Evolutionary conservation across 2,113 vertebrate genomes (phyloP).

Genomic region (Genyomyrus donnyi): DNA sequence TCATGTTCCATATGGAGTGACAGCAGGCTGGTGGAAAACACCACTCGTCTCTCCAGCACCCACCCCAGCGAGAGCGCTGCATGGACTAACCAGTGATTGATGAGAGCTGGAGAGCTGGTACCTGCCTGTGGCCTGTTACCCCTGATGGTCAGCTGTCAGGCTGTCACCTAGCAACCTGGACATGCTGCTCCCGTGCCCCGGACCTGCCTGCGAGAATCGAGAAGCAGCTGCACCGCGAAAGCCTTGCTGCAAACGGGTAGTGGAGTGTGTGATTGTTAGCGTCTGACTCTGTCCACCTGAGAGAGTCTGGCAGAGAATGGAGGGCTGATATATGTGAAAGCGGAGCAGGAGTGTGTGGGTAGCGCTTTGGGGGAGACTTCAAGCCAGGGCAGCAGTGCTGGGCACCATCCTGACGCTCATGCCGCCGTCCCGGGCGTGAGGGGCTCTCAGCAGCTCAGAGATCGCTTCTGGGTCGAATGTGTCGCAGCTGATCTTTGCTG

Average conservation of each 20-base stretch:
- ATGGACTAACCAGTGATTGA: neutral
- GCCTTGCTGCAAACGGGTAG: no score
- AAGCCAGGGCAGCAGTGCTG: neutral
- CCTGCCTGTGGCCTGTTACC: neutral
- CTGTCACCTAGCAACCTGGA: neutral
- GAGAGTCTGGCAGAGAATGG: no score
- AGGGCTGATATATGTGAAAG: no score
- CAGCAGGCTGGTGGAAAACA: neutral
- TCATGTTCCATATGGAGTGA: neutral
- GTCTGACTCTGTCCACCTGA: no score
- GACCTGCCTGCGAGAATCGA: no score
- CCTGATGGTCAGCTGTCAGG: neutral
- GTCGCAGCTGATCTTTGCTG: constrained; percentile 43
- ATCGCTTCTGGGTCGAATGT: constrained; percentile 45
- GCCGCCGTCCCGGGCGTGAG: neutral
- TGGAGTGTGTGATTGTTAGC: no score
- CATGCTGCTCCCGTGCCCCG: no score
- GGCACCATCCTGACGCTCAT: neutral
- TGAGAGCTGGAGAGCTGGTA: neutral
- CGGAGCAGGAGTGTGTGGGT: no score
- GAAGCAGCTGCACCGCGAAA: no score
- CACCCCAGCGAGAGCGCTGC: neutral
- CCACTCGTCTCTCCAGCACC: neutral
- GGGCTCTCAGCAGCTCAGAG: constrained; percentile 22
- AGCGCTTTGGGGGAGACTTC: neutral